Percentiles rank a stretch among this genome's conserved stretches.
phyloP scores from a whole-genome alignment of 2,888 invertebrate genomes.

The Parnassius apollo region DNA sequence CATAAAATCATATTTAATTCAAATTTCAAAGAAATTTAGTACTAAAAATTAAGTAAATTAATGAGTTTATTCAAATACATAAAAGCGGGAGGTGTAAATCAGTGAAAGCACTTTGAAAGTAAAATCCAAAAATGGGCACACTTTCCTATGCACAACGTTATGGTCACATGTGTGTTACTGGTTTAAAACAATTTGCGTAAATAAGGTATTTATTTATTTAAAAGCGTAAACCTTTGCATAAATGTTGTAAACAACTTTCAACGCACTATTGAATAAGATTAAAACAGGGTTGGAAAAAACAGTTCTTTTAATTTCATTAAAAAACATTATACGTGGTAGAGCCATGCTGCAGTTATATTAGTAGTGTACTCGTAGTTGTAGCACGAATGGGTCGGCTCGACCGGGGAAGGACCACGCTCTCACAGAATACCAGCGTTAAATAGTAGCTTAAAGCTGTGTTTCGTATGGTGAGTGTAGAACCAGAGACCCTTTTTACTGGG shows the following conservation, averaged over 20 bases:
- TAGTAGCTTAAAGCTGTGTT: no score
- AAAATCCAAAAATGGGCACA: conserved; percentile 64
- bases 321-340: no score
- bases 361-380: no score
- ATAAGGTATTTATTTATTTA: conserved; percentile 20
- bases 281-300: no score
- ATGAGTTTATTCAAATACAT: conserved; percentile 13
- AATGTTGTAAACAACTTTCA: conserved; percentile 26
- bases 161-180: conserved; percentile 48
- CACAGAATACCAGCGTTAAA: no score
- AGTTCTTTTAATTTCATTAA: no score
- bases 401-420: no score
- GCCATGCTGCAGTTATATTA: no score
- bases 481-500: no score
- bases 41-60: conserved; percentile 20
- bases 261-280: no score
- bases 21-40: conserved; percentile 26
- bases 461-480: no score
- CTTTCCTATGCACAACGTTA: conserved; percentile 59
- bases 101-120: conserved; percentile 62
- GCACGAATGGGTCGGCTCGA: no score
- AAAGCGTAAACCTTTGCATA: conserved; percentile 21
- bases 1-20: conserved; percentile 27
- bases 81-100: conserved; percentile 21
- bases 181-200: conserved; percentile 45